These are phyloP conservation scores for Procambarus virginalis DNA, from an alignment of 1,140 invertebrate genomes.

Conservation along the genomic window DNA sequence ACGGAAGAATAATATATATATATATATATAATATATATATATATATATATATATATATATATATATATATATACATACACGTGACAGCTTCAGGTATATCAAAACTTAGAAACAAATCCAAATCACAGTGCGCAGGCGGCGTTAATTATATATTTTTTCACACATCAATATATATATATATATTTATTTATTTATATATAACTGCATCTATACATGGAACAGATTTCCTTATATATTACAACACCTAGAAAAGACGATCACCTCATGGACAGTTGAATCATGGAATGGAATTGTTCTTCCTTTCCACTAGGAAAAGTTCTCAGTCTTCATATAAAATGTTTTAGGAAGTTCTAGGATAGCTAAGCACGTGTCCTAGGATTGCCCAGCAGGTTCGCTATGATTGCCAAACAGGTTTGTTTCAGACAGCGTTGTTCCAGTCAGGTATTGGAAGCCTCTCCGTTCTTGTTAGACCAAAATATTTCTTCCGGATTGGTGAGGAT, in stretches of 20 bases:
- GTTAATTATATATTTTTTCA: neutral
- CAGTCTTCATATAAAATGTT: neutral
- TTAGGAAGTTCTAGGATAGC: neutral
- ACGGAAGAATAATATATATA: neutral
- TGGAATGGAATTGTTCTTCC: neutral
- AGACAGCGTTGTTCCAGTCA: neutral
- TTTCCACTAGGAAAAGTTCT: neutral
- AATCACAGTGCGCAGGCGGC: neutral
- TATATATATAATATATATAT: neutral
- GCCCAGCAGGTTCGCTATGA: neutral
- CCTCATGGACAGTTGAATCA: neutral
- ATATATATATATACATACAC: neutral
- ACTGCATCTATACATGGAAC: slow-evolving; percentile 1
- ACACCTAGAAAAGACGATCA: neutral
- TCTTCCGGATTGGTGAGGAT: too few species aligned
- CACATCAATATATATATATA: neutral
- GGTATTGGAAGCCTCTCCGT: neutral
- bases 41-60: neutral
- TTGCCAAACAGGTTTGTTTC: neutral
- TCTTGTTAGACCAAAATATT: neutral
- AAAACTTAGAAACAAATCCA: neutral
- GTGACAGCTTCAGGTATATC: neutral
- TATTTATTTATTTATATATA: neutral
- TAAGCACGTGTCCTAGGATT: neutral
- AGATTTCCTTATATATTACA: neutral